phyloP scores from a whole-genome alignment of 2,113 vertebrate genomes.

The Paramisgurnus dabryanus region DNA sequence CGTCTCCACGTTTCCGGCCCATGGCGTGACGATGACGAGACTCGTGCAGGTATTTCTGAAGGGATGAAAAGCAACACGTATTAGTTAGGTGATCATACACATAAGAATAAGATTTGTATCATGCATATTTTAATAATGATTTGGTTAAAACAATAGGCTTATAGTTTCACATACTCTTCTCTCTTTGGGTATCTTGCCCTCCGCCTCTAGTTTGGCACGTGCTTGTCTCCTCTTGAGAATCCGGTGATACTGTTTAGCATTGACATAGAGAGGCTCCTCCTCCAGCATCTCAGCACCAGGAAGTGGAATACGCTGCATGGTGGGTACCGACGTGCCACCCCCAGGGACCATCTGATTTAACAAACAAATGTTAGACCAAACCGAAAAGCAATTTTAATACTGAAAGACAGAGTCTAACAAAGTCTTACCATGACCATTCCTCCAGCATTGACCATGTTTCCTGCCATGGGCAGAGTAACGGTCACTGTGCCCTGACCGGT shows the following conservation, averaged over 20 bases:
- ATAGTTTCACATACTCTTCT: constrained; percentile 79
- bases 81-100: not conserved
- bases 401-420: constrained; percentile 3
- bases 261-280: constrained; percentile 96
- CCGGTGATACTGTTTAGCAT: constrained; percentile 97
- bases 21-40: constrained; percentile 96
- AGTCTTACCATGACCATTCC: constrained; percentile 98
- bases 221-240: constrained; percentile 96
- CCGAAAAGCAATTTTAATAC: not conserved
- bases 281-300: constrained; percentile 98
- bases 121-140: too few relatives aligned
- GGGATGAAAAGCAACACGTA: not conserved
- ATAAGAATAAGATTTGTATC: too few relatives aligned
- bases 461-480: constrained; percentile 96
- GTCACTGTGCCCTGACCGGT: constrained; percentile 96
- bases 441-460: constrained; percentile 96
- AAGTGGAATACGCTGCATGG: constrained; percentile 94
- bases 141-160: not conserved
- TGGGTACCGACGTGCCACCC: constrained; percentile 81
- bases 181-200: constrained; percentile 98
- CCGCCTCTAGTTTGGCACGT: constrained; percentile 93
- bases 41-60: constrained; percentile 96
- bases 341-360: constrained; percentile 91
- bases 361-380: not conserved
- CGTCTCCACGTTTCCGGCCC: constrained; percentile 94